Conservation (phyloP, 64 coral and sea anemone species). For the Actinia tenebrosa region DNA sequence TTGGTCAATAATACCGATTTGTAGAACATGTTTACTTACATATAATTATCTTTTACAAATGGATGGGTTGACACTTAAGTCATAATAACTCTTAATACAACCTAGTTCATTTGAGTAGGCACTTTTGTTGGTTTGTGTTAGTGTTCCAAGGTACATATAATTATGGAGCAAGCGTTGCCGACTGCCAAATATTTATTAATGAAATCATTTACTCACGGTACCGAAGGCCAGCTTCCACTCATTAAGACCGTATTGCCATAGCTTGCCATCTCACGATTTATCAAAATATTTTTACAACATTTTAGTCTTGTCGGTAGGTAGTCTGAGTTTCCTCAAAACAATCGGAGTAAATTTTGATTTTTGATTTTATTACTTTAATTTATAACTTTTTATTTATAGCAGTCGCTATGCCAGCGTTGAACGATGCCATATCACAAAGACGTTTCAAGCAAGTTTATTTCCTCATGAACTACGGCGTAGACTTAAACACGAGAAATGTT, state of each 20-base stretch:
- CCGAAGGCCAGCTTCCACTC: neutral
- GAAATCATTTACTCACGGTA: neutral
- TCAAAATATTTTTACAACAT: neutral
- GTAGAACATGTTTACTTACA: neutral
- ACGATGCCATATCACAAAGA: constrained; percentile 64
- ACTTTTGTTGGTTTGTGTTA: neutral
- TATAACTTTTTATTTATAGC: neutral
- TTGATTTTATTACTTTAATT: neutral
- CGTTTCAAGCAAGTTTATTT: constrained; percentile 75
- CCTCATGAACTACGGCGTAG: constrained; percentile 34
- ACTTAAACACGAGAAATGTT: constrained; percentile 52
- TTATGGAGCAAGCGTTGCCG: neutral
- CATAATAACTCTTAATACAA: neutral
- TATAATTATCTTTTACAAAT: constrained; percentile 2
- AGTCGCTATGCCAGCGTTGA: constrained; percentile 49
- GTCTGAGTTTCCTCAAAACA: neutral
- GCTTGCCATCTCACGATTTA: neutral
- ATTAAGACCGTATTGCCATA: neutral
- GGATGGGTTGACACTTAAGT: neutral
- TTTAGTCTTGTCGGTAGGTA: neutral
- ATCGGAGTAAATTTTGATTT: neutral
- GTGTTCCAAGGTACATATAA: neutral
- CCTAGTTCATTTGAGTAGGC: neutral
- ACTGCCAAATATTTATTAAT: neutral
- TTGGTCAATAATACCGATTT: neutral